Evolutionary conservation across 37 sponge, comb jelly and placozoan species (phyloP).

Genomic region (Aphrocallistes beatrix): DNA sequence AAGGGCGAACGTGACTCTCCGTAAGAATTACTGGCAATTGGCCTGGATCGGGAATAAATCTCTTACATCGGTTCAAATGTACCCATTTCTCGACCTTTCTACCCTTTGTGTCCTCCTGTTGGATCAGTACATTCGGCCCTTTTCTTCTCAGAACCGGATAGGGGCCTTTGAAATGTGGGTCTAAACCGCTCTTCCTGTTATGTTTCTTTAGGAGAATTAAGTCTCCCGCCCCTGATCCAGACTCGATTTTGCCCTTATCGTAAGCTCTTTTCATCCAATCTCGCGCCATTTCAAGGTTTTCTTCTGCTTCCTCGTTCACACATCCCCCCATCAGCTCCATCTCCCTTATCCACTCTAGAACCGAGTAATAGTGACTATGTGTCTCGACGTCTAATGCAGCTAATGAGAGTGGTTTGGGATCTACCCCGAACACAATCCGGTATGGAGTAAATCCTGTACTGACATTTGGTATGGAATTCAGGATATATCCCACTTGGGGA

Average conservation of each 20-base stretch:
- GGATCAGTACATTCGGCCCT: neutral
- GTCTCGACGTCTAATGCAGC: neutral
- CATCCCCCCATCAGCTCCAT: neutral
- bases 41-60: neutral
- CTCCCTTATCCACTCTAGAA: neutral
- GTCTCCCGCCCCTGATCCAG: neutral
- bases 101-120: neutral
- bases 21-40: neutral
- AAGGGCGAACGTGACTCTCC: neutral
- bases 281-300: neutral
- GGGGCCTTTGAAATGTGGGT: neutral
- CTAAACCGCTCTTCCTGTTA: neutral
- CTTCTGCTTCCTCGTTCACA: neutral
- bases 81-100: neutral
- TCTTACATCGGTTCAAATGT: conserved; percentile 12
- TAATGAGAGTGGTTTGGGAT: neutral
- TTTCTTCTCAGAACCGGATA: neutral
- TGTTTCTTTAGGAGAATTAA: neutral
- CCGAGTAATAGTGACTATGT: neutral
- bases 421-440: neutral
- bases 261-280: neutral
- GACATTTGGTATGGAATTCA: neutral
- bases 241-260: neutral
- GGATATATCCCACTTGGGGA: neutral
- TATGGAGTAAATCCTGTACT: neutral